Evolutionary conservation across 1,140 invertebrate species (phyloP), one percentile per base, ranked within the genome.

Genomic region (Pachyrhynchus sulphureomaculatus): DNA sequence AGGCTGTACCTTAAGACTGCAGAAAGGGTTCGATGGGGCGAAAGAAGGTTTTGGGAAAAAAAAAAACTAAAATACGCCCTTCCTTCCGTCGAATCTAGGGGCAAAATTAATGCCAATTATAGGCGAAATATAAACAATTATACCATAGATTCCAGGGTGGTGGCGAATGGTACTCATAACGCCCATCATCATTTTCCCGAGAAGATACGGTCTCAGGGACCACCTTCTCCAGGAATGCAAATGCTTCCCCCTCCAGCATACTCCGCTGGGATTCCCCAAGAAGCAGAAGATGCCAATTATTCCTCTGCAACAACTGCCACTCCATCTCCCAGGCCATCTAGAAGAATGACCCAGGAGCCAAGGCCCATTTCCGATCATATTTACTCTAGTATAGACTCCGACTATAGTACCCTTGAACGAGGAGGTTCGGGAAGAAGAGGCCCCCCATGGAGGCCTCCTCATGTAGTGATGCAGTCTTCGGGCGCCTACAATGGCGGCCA

Each of bases 31-130:
- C 82, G 86, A 63, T 95, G 91, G 90, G 90, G 89, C 62, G 91
- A 95, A 71, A 91, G 89, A 68, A 83, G 89, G 70, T 96, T 96
- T 78, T 95, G 93, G 92, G 91, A 95, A 74, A n/a, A n/a, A n/a
- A n/a, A n/a, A n/a, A 87, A 93, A 69, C 79, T 96, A 29, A 84
- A 88, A 62, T 96, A 92, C 78, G 89, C 90, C 62, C 89, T 97
- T 85, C 93, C 93, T 21, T 83, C 84, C 67, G 80, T 81, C 58
- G 83, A 84, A 64, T 79, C 72, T 74, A 81, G 78, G 56, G 77
- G 85, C 65, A 84, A 86, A 75, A 82, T 84, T 66, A 84, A 86
- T 69, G 80, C 80, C 8, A 80, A 85, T 53, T 88, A 88, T 77
- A 81, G 87, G 59, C 82, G 86, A 24, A 89, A 89, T 75, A 88